phyloP scores from a whole-genome alignment of 2,113 vertebrate genomes.

The Promerops cafer region DNA sequence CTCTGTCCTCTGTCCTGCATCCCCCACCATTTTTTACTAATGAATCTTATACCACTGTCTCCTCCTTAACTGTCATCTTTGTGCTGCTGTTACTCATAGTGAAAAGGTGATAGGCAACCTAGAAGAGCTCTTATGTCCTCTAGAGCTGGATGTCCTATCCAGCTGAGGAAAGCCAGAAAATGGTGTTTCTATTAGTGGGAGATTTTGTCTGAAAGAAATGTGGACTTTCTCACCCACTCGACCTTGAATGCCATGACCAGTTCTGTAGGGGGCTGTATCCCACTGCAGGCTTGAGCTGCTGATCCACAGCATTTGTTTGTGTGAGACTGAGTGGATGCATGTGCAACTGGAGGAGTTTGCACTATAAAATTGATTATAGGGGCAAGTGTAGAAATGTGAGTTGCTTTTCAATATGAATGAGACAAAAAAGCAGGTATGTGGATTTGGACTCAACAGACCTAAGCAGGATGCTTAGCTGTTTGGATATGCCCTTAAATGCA shows the following conservation, averaged over 20 bases:
- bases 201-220: background rate
- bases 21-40: background rate
- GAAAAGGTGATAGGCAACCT: background rate
- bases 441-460: background rate
- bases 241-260: background rate
- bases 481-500: background rate
- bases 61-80: background rate
- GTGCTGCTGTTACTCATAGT: background rate
- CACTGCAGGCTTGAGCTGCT: background rate
- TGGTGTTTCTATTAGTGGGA: background rate
- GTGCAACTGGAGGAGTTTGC: background rate
- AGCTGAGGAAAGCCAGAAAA: background rate
- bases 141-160: background rate
- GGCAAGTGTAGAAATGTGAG: background rate
- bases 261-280: background rate
- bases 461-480: background rate
- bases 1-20: background rate
- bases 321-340: background rate
- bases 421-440: background rate
- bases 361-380: background rate
- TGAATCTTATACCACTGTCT: background rate
- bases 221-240: rapidly evolving
- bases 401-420: background rate
- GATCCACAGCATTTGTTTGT: background rate
- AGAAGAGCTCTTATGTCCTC: background rate